Evolutionary conservation across 2,797 vertebrate genomes (phyloP), one percentile per base, ranked within the genome.

Genomic region (Poeciliopsis paucimaculata): DNA sequence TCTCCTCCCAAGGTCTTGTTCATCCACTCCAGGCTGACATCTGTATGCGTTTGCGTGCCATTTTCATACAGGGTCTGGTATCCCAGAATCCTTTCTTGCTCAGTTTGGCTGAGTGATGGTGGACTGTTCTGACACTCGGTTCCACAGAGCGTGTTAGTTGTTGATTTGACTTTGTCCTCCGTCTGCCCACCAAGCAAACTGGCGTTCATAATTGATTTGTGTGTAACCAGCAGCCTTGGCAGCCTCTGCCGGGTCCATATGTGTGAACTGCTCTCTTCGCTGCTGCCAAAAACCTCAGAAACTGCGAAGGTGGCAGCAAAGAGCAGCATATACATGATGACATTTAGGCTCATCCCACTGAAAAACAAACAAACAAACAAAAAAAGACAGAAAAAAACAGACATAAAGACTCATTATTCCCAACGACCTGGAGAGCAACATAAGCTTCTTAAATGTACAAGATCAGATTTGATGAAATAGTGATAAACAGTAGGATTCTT

Each of bases 21-120:
- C 9, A 88, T 79, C 86, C 94, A 0, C 87, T 90, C 84, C 95
- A 96, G 46, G 74, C 73, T 94, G 49, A 99, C 90, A 76, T 96
- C 90, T 5, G 98, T 98, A 47, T 95, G 89, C 9, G 95, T 97
- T 45, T 97, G 93, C 0, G 96, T 97, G 73, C 97, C 97, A 0
- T 98, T 97, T 82, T 97, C 96, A 76, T 96, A 97, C 87, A 98
- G 20, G 0, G 97, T 98, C 92, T 99, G 97, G 2, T 97, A 98
- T 45, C 97, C 97, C 73, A 98, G 95, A 57, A 95, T 89, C 47
- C 94, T 93, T 86, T 98, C 97, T 86, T 97, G 91, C 46, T 97
- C 96, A 8, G 87, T 84, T 68, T 91, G 90, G 82, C 92, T 95
- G 51, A 96, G 89, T 28, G 87, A 72, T 0, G 96, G 95, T 10